Base-by-base conservation (phyloP, 1,140 invertebrate species). In the Pseudobourletiella spinata region DNA sequence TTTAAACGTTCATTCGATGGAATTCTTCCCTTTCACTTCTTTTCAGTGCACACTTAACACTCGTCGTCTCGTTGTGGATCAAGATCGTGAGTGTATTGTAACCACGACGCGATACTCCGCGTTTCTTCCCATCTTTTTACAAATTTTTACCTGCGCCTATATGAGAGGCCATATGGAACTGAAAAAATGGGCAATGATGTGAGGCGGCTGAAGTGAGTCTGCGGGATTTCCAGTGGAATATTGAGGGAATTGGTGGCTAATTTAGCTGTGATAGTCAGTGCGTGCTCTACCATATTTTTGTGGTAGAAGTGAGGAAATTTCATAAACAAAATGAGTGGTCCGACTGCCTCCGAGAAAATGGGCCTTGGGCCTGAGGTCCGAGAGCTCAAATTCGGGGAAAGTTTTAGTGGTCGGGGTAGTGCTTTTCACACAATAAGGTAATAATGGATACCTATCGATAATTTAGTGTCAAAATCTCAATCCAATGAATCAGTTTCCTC, bases 381-480 rank as follows among this genome's bases (percentile, higher is more conserved):
- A 62, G 86, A 91, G 77, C 77, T 93, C 28, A 91, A 89, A 75
- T 77, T 93, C 54, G 89, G 89, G 24, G 79, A 85, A 57, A 89
- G 85, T 72, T 91, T 91, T 74, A 66, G 62, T 24, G 48, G 39
- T 1, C 64, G 60, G 74, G 78, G 80, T 57, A 81, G 80, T 43
- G 82, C 86, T 62, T 91, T 91, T 76, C 89, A 93, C 73, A 89
- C 88, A 15, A 79, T 91, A 25, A 86, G 88, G 89, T 91, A 84
- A 87, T 84, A 82, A 69, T 59, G 39, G 8, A 15, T 44, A 54
- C 15, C 24, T 57, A 4, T 35, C 6, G 22, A 8, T 48, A 48
- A 24, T 52, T 42, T 48, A 44, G 16, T 18, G 46, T 48, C 46
- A 24, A 15, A 48, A 15, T 18, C 22, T 16, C 22, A 48, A 15